Conservation (phyloP, 53 echinoderm and acorn worm species). For the Luidia sarsii region DNA sequence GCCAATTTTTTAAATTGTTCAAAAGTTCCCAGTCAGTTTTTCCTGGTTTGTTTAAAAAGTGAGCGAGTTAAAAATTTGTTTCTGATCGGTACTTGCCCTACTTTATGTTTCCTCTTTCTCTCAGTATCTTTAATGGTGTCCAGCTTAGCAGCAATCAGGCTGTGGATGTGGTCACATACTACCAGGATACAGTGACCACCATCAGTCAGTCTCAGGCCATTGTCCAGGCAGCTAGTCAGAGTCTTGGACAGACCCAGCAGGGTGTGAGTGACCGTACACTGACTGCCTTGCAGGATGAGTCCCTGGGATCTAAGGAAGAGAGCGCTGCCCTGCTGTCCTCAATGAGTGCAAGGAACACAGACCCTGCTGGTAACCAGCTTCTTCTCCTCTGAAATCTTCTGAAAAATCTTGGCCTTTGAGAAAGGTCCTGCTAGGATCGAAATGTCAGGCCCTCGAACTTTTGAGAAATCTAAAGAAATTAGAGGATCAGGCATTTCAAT, state of each 20-base stretch:
- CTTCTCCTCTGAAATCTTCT: too few species aligned
- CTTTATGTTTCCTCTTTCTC: too few species aligned
- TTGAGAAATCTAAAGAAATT: too few species aligned
- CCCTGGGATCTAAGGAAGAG: slow-evolving; percentile 41
- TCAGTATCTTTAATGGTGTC: slow-evolving; percentile 61
- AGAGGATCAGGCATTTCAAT: too few species aligned
- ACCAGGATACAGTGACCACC: slow-evolving; percentile 52
- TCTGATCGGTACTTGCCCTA: background rate
- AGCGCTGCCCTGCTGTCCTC: slow-evolving; percentile 35
- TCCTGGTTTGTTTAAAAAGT: too few species aligned
- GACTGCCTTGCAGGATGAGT: slow-evolving; percentile 51
- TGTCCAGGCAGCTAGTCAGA: slow-evolving; percentile 48
- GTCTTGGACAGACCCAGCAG: slow-evolving; percentile 37
- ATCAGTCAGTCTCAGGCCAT: slow-evolving; percentile 51
- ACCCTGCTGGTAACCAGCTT: slow-evolving; percentile 53
- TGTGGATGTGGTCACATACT: slow-evolving; percentile 63
- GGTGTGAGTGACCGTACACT: slow-evolving; percentile 32
- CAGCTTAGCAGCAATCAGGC: slow-evolving; percentile 65
- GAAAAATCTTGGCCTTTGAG: too few species aligned
- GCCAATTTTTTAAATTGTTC: too few species aligned
- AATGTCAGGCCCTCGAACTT: too few species aligned
- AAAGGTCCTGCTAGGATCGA: too few species aligned
- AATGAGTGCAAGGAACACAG: slow-evolving; percentile 51
- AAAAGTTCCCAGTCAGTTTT: too few species aligned
- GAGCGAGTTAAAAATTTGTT: too few species aligned